Evolutionary conservation across 2,113 vertebrate species (phyloP).

Genomic region (Pedetes capensis): DNA sequence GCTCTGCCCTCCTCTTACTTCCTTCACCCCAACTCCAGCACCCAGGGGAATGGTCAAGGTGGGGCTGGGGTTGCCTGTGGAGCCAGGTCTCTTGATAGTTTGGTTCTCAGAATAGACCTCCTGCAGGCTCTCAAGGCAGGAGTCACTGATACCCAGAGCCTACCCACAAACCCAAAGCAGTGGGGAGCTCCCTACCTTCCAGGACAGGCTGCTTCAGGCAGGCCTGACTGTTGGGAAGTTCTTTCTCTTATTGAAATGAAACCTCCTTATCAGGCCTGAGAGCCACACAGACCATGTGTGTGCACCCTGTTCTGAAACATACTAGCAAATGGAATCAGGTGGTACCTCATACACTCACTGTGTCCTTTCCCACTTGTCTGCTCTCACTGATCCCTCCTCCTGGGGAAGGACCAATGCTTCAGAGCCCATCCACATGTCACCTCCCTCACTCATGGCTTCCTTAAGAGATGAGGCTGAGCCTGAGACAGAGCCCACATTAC

Average conservation of each 20-base stretch:
- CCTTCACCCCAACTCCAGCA: not conserved
- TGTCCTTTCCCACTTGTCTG: not conserved
- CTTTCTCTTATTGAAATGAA: not conserved
- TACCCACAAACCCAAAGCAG: not conserved
- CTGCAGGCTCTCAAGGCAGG: not conserved
- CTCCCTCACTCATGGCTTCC: not conserved
- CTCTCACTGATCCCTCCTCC: not conserved
- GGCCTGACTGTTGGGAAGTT: not conserved
- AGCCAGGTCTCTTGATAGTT: not conserved
- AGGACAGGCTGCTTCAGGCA: not conserved
- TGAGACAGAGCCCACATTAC: not conserved
- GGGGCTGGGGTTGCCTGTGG: no score
- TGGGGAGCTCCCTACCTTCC: not conserved
- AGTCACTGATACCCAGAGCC: not conserved
- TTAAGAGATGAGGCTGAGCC: not conserved
- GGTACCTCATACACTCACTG: not conserved
- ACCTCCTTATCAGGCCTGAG: not conserved
- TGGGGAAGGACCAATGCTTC: not conserved
- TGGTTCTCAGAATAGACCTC: not conserved
- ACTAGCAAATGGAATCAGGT: not conserved
- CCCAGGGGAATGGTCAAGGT: not conserved
- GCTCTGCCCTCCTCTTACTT: not conserved
- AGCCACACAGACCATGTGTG: not conserved
- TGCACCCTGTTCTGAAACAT: not conserved
- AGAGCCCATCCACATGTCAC: not conserved